These are phyloP conservation scores for Drosophila pegasa DNA, from an alignment of 2,888 invertebrate species.

Conservation along the genomic window DNA sequence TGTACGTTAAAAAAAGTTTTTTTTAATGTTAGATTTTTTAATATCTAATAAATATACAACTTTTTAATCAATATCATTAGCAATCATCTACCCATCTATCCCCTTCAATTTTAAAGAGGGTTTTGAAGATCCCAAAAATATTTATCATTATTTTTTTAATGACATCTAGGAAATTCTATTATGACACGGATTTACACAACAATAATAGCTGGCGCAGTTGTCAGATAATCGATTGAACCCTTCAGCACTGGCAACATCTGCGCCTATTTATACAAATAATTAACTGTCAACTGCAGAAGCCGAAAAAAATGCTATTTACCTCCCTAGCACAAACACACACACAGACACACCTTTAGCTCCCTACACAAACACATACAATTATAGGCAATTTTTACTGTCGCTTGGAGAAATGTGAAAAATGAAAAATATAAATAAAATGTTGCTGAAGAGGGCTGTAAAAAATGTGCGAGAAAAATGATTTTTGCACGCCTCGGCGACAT, in stretches of 20 bases:
- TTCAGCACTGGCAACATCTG: slow-evolving; percentile 61
- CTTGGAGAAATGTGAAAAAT: slow-evolving; percentile 59
- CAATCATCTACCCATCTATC: too few relatives aligned
- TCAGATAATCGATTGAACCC: slow-evolving; percentile 52
- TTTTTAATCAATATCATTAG: too few relatives aligned
- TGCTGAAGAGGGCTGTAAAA: slow-evolving; percentile 54
- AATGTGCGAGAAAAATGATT: slow-evolving; percentile 76
- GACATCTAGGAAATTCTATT: slow-evolving; percentile 3
- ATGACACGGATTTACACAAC: background rate
- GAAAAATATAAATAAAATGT: slow-evolving; percentile 65
- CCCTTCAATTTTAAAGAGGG: too few relatives aligned
- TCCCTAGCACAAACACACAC: slow-evolving; percentile 10
- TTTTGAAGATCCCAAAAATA: background rate
- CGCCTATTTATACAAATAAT: slow-evolving; percentile 72
- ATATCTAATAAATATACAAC: too few relatives aligned
- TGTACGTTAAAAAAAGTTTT: too few relatives aligned
- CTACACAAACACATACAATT: slow-evolving; percentile 33
- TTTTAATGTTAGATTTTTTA: too few relatives aligned
- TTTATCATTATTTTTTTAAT: slow-evolving; percentile 1
- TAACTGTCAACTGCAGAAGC: slow-evolving; percentile 73
- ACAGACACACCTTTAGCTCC: slow-evolving; percentile 51
- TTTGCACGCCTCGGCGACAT: slow-evolving; percentile 72
- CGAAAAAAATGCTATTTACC: slow-evolving; percentile 38
- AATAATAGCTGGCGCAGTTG: slow-evolving; percentile 31
- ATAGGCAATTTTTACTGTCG: slow-evolving; percentile 64